phyloP scores from a whole-genome alignment of 2,888 invertebrate genomes.

The Desoria tigrina region DNA sequence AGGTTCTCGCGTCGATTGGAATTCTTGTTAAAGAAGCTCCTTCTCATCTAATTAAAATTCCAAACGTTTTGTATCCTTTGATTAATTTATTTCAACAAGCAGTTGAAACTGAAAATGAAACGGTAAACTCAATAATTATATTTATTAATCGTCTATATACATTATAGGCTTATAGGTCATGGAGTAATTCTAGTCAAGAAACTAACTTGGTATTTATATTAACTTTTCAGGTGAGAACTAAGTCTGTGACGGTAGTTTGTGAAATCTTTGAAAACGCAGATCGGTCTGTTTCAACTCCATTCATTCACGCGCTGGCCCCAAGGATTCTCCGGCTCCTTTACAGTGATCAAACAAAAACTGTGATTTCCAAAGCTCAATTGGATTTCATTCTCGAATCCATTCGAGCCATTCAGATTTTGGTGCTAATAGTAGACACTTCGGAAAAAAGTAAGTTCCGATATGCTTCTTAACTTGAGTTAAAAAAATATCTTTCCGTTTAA shows the following conservation, averaged over 20 bases:
- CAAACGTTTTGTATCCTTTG: constrained; percentile 84
- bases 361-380: constrained; percentile 69
- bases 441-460: constrained; percentile 69
- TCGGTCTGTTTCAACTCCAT: constrained; percentile 70
- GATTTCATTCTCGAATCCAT: constrained; percentile 69
- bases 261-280: constrained; percentile 75
- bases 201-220: not conserved
- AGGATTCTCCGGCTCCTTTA: constrained; percentile 74
- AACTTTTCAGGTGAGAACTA: constrained; percentile 66
- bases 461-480: not conserved
- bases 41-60: constrained; percentile 72
- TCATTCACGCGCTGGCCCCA: constrained; percentile 78
- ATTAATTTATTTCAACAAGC: constrained; percentile 89
- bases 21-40: constrained; percentile 84
- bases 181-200: not conserved
- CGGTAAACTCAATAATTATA: constrained; percentile 58
- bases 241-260: constrained; percentile 75
- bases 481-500: too few species aligned
- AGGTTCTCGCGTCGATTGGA: constrained; percentile 83
- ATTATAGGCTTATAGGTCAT: too few species aligned
- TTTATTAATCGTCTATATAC: too few species aligned
- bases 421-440: constrained; percentile 72
- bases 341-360: constrained; percentile 64
- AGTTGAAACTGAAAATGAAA: constrained; percentile 63
- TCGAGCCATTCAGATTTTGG: constrained; percentile 54